Conservation (phyloP, 2,888 invertebrate genomes). For the Antheraea assamensis region DNA sequence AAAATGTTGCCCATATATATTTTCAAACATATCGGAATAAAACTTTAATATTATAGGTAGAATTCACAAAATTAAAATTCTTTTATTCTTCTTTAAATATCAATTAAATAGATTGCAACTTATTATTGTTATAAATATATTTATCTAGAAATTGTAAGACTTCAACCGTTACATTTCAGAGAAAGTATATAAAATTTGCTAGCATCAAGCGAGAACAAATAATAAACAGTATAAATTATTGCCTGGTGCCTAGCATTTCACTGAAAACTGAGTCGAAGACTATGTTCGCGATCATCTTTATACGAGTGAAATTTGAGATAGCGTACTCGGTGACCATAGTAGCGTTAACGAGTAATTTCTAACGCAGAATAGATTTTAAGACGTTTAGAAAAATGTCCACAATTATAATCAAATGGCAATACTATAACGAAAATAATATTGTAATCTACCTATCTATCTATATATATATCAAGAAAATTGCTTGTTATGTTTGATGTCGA, state of each 20-base stretch:
- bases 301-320: not conserved
- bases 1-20: not conserved
- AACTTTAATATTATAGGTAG: not conserved
- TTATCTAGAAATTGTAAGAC: not conserved
- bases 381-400: no score
- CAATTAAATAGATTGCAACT: not conserved
- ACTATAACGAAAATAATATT: no score
- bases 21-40: not conserved
- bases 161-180: not conserved
- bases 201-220: slow-evolving; percentile 9
- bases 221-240: not conserved
- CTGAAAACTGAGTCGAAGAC: not conserved
- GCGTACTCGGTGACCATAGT: not conserved
- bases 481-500: no score
- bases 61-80: not conserved
- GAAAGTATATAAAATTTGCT: slow-evolving; percentile 13
- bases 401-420: no score
- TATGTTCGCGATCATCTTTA: no score
- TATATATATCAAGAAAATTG: no score
- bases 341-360: not conserved
- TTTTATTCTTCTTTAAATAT: not conserved
- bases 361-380: no score
- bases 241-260: not conserved
- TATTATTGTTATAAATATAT: not conserved
- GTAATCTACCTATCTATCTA: no score